Conservation (phyloP, 2,888 invertebrate genomes). For the Heliconius hortense region DNA sequence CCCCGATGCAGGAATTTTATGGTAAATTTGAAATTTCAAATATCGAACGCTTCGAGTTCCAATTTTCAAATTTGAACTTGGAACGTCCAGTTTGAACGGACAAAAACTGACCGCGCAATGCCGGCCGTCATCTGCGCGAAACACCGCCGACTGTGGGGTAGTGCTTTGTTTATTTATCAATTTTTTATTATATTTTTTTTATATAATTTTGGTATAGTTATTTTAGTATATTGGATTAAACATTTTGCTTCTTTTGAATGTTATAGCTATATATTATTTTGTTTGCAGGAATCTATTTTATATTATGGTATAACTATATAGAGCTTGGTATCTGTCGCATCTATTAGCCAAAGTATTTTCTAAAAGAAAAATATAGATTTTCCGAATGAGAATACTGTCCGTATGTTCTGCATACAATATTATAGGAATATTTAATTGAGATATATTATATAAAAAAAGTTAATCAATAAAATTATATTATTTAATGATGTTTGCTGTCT, state of each 20-base stretch:
- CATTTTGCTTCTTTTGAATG: not conserved
- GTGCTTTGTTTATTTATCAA: conserved; percentile 37
- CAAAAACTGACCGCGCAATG: conserved; percentile 80
- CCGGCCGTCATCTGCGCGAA: conserved; percentile 72
- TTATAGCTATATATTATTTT: not conserved
- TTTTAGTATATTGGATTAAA: not conserved
- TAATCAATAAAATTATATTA: too few relatives aligned
- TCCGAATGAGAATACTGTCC: too few relatives aligned
- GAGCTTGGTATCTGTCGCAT: not conserved
- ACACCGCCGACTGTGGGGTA: conserved; percentile 54
- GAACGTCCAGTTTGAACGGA: conserved; percentile 78
- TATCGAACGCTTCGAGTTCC: conserved; percentile 74
- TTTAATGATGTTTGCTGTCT: too few relatives aligned
- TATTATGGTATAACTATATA: not conserved
- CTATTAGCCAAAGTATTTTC: not conserved
- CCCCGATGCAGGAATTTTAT: conserved; percentile 60
- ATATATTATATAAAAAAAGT: not conserved
- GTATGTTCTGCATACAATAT: too few relatives aligned
- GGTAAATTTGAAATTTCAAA: conserved; percentile 75
- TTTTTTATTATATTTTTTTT: conserved; percentile 10
- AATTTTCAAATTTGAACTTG: conserved; percentile 82
- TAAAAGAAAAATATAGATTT: too few relatives aligned
- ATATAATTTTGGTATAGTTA: not conserved
- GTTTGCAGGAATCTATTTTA: not conserved
- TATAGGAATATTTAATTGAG: not conserved